Percentiles rank a stretch among this genome's conserved stretches.
These are phyloP conservation scores for Drosophila conformis DNA, from an alignment of 2,888 invertebrate species.

Conservation along the genomic window DNA sequence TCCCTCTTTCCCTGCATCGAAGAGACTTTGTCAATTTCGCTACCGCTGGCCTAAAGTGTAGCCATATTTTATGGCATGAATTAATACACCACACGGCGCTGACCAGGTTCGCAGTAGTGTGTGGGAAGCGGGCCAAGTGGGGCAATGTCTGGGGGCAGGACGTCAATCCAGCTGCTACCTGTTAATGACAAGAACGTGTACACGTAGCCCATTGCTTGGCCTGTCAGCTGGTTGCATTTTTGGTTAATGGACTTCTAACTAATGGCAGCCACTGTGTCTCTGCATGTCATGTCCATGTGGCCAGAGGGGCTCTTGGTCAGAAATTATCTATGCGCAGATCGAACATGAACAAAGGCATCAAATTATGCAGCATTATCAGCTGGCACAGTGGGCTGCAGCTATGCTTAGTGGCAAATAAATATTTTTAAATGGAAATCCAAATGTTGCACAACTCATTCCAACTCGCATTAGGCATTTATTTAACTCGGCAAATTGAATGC, in stretches of 20 bases:
- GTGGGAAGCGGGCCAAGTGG: not conserved
- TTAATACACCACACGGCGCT: constrained; percentile 60
- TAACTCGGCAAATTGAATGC: not conserved
- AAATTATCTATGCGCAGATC: constrained; percentile 54
- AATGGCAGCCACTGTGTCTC: constrained; percentile 57
- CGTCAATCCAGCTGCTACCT: constrained; percentile 76
- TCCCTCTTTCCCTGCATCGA: not conserved
- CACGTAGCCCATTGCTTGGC: constrained; percentile 25
- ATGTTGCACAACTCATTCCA: not conserved
- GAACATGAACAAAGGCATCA: constrained; percentile 25
- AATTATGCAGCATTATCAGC: not conserved
- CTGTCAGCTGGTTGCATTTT: constrained; percentile 66
- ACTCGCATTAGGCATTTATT: not conserved
- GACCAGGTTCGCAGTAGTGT: not conserved
- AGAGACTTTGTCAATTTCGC: constrained; percentile 53
- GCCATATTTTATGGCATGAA: constrained; percentile 76
- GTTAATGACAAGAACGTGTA: constrained; percentile 61
- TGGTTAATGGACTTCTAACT: constrained; percentile 70
- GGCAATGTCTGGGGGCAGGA: constrained; percentile 16
- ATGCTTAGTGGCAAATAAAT: not conserved
- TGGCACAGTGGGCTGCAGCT: constrained; percentile 1
- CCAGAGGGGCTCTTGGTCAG: constrained; percentile 34
- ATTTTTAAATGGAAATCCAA: not conserved
- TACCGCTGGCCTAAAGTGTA: constrained; percentile 54
- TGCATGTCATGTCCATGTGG: constrained; percentile 34